Percentiles rank a stretch among this genome's conserved stretches.
These are phyloP conservation scores for Proisotoma minuta DNA, from an alignment of 2,888 invertebrate genomes.

Conservation along the genomic window DNA sequence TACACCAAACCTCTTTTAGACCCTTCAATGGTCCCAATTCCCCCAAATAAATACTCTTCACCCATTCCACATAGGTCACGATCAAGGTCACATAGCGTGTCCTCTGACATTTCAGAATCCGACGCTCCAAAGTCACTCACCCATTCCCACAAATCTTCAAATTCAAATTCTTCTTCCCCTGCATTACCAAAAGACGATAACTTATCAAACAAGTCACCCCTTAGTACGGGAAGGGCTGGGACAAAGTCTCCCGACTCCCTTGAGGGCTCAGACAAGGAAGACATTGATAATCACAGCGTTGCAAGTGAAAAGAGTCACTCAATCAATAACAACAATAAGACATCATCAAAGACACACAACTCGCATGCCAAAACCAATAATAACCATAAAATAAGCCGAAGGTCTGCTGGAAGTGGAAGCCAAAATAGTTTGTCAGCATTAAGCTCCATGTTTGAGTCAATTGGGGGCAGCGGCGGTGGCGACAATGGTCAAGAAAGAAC, in stretches of 20 bases:
- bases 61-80: constrained; percentile 29
- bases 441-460: constrained; percentile 83
- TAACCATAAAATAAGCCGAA: constrained; percentile 16
- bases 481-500: constrained; percentile 42
- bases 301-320: not conserved
- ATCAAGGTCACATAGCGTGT: constrained; percentile 42
- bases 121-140: constrained; percentile 36
- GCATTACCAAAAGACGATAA: constrained; percentile 16
- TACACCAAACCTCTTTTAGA: constrained; percentile 88
- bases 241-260: constrained; percentile 11
- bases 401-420: constrained; percentile 35
- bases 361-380: constrained; percentile 21
- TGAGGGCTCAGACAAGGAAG: not conserved
- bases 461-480: constrained; percentile 58
- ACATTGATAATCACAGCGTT: not conserved
- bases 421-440: constrained; percentile 69
- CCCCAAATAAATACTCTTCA: constrained; percentile 29
- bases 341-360: constrained; percentile 22
- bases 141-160: not conserved
- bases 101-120: constrained; percentile 42
- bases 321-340: not conserved
- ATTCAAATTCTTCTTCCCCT: constrained; percentile 20
- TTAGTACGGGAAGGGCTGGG: constrained; percentile 1
- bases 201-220: constrained; percentile 3
- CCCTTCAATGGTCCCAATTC: constrained; percentile 51